phyloP scores from a whole-genome alignment of 2,113 vertebrate species.

The Glaucidium brasilianum region DNA sequence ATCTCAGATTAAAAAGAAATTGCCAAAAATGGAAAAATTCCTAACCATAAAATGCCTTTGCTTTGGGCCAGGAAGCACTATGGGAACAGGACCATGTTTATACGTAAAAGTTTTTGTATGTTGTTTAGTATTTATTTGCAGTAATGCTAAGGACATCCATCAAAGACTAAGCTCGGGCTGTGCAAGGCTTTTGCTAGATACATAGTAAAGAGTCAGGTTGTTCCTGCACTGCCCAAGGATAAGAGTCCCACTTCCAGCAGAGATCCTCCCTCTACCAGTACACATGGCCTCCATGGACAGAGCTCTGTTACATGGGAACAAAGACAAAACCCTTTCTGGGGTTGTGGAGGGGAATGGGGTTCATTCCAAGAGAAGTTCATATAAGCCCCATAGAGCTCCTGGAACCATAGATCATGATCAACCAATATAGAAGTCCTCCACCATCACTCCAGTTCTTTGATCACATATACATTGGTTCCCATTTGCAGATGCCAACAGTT shows the following conservation, averaged over 20 bases:
- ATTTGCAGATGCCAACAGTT: neutral
- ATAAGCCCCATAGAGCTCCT: neutral
- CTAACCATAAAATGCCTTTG: neutral
- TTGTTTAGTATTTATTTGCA: neutral
- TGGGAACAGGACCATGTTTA: neutral
- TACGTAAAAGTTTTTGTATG: neutral
- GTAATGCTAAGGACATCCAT: neutral
- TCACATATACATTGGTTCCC: neutral
- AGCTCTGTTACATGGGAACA: neutral
- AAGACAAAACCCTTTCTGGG: neutral
- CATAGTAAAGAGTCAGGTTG: neutral
- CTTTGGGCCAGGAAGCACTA: neutral
- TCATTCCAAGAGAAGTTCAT: neutral
- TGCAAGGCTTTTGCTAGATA: neutral
- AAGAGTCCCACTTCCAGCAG: neutral
- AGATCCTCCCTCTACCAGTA: neutral
- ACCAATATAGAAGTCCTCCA: neutral
- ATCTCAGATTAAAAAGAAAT: neutral
- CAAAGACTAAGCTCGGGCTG: neutral
- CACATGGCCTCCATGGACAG: fast-evolving
- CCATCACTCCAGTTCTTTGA: neutral
- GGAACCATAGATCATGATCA: neutral
- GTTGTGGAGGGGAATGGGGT: neutral
- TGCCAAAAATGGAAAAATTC: neutral
- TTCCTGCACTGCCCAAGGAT: neutral